Conservation (phyloP, 2,797 vertebrate species). For the Spatula versicolor region DNA sequence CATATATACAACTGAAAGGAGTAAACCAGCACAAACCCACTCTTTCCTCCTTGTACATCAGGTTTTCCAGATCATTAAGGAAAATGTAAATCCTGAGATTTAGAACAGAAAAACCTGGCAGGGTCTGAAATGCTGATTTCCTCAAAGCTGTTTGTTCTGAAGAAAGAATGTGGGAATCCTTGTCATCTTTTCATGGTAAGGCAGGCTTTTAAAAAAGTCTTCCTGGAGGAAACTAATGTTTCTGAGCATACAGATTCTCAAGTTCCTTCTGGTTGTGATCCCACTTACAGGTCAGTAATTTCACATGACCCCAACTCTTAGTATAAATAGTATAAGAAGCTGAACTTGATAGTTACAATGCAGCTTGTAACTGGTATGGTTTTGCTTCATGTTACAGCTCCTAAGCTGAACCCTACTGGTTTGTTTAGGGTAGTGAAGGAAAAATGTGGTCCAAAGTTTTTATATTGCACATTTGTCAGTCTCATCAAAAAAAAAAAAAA, state of each 20-base stretch:
- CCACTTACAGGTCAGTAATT: slow-evolving; percentile 50
- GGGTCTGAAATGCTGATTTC: neutral
- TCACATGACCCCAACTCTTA: slow-evolving; percentile 57
- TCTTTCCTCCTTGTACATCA: neutral
- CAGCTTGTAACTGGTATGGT: neutral
- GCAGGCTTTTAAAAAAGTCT: neutral
- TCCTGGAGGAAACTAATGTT: slow-evolving; percentile 5
- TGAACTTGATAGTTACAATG: neutral
- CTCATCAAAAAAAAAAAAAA: neutral
- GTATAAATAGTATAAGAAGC: slow-evolving; percentile 34
- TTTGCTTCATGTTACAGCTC: neutral
- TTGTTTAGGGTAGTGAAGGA: neutral
- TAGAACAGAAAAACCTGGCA: neutral
- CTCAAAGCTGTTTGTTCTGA: neutral
- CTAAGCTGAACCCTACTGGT: neutral
- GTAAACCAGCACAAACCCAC: neutral
- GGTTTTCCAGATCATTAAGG: neutral
- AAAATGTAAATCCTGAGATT: neutral
- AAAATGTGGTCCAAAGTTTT: neutral
- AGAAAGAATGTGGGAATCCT: neutral
- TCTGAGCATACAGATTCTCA: slow-evolving; percentile 22
- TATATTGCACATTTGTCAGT: neutral
- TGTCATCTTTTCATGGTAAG: neutral
- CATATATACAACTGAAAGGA: neutral
- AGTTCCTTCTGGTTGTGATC: slow-evolving; percentile 45